A percentile compares a stretch with the other conserved stretches of the same genome.
These are phyloP conservation scores for Acleris laterana DNA, from an alignment of 2,888 invertebrate genomes.

Conservation along the genomic window DNA sequence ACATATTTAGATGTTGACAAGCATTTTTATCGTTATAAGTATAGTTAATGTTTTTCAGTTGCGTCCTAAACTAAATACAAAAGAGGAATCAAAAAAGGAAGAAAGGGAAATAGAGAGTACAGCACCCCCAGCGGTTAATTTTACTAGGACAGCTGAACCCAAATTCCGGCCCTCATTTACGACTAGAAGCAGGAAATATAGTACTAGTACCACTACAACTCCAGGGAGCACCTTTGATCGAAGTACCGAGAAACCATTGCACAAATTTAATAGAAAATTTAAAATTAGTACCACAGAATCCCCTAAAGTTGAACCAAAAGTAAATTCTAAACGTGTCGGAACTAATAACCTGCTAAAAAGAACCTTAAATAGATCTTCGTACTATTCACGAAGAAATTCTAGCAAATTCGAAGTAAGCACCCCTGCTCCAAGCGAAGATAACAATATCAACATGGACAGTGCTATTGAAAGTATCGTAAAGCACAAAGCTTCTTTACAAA, in stretches of 20 bases:
- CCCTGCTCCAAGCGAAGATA: constrained; percentile 41
- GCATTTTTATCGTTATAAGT: background rate
- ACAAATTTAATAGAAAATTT: constrained; percentile 71
- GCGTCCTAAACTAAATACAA: constrained; percentile 59
- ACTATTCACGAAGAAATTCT: constrained; percentile 60
- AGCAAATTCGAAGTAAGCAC: constrained; percentile 47
- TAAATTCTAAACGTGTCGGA: constrained; percentile 55
- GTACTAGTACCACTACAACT: constrained; percentile 52
- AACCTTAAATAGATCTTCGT: constrained; percentile 57
- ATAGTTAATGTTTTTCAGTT: constrained; percentile 58
- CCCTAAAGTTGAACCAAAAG: constrained; percentile 49
- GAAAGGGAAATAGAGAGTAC: constrained; percentile 47
- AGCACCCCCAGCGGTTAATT: constrained; percentile 43
- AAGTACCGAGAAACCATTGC: constrained; percentile 55
- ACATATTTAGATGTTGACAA: too few relatives aligned
- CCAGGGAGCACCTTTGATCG: constrained; percentile 39
- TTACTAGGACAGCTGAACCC: constrained; percentile 10
- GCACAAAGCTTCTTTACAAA: constrained; percentile 57
- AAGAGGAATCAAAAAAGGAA: constrained; percentile 51
- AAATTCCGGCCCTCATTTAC: constrained; percentile 60
- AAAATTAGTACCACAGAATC: constrained; percentile 61
- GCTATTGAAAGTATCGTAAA: constrained; percentile 45
- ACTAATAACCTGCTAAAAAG: constrained; percentile 56
- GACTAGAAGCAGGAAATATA: constrained; percentile 61
- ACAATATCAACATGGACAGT: constrained; percentile 41